Conservation (phyloP, 2,888 invertebrate species). For the Blastobasis adustella region DNA sequence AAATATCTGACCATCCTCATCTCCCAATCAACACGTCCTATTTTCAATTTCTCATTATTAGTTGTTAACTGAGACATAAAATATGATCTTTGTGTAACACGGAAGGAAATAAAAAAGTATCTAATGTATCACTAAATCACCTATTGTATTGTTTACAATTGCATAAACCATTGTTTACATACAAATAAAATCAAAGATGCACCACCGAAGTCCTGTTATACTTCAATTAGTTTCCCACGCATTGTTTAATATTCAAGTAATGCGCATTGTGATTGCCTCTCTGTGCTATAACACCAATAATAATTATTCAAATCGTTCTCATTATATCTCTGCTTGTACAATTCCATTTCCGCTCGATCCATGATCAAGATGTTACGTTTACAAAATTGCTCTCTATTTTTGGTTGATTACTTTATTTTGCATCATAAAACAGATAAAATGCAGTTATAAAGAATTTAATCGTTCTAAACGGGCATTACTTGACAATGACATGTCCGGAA, state of each 20-base stretch:
- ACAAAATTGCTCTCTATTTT: slow-evolving; percentile 24
- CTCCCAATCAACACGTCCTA: no score
- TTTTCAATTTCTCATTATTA: no score
- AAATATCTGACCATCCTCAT: no score
- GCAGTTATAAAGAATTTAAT: no score
- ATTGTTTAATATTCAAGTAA: slow-evolving; percentile 47
- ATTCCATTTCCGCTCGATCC: slow-evolving; percentile 35
- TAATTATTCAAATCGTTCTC: slow-evolving; percentile 52
- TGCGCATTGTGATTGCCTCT: slow-evolving; percentile 30
- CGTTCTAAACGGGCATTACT: no score
- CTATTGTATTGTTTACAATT: slow-evolving; percentile 15
- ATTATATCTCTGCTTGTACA: slow-evolving; percentile 33
- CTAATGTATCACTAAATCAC: slow-evolving; percentile 20
- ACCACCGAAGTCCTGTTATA: slow-evolving; percentile 26
- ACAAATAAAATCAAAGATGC: slow-evolving; percentile 17
- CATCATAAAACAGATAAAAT: neutral
- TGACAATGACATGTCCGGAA: no score
- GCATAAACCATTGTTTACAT: slow-evolving; percentile 15
- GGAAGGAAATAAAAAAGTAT: neutral
- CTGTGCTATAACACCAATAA: slow-evolving; percentile 32
- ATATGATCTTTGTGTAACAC: neutral
- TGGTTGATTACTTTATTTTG: neutral
- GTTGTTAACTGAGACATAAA: no score
- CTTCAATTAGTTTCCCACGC: slow-evolving; percentile 51
- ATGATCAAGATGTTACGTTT: slow-evolving; percentile 24